Percentiles rank a stretch among this genome's conserved stretches.
Evolutionary conservation across 2,113 vertebrate genomes (phyloP).

Genomic region (Alaudala cheleensis): DNA sequence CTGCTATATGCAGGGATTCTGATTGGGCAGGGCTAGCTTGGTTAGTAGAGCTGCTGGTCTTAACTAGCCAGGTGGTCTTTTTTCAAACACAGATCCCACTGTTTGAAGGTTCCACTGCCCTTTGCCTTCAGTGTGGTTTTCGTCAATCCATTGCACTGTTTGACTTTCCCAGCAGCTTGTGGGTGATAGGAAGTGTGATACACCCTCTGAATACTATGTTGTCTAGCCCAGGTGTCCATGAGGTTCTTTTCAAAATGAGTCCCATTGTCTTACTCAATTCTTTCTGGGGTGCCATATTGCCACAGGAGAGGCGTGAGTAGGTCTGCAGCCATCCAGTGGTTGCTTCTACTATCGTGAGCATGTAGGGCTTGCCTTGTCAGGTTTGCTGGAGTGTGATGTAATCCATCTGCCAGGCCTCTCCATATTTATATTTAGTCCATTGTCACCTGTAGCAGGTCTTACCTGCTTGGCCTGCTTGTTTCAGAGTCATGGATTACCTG

Average conservation of each 20-base stretch:
- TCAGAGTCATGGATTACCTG: background rate
- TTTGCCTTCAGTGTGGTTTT: background rate
- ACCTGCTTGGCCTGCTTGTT: background rate
- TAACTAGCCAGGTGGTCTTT: background rate
- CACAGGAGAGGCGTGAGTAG: background rate
- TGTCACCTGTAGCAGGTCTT: background rate
- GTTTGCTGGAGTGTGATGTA: background rate
- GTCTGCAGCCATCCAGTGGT: background rate
- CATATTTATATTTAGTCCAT: background rate
- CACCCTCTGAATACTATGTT: background rate
- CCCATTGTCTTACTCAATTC: background rate
- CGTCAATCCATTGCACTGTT: background rate
- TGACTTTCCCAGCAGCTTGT: background rate
- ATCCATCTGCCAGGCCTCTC: background rate
- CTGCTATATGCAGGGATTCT: background rate
- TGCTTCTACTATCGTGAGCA: background rate
- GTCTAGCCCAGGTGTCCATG: background rate
- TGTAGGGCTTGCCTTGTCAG: fast-evolving
- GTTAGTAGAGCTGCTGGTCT: background rate
- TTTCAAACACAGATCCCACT: background rate
- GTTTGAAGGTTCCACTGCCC: background rate
- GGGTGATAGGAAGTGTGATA: background rate
- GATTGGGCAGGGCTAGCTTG: background rate
- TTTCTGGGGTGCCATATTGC: background rate
- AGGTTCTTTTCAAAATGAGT: background rate